phyloP scores from a whole-genome alignment of 2,888 invertebrate species.

The Antitype chi region DNA sequence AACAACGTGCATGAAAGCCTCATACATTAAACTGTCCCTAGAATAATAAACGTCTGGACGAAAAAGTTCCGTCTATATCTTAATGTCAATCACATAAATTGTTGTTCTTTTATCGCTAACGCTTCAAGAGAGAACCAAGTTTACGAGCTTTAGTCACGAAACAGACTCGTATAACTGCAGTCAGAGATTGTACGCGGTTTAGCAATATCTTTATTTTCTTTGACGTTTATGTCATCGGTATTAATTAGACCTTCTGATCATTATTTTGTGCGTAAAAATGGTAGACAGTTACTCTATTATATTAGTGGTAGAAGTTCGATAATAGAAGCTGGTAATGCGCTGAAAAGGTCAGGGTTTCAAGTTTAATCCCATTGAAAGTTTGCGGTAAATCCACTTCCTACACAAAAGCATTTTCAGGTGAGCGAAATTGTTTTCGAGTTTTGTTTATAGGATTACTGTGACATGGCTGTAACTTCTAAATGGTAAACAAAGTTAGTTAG shows the following conservation, averaged over 20 bases:
- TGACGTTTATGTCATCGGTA: not conserved
- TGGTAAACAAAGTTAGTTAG: not conserved
- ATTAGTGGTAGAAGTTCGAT: slow-evolving; percentile 38
- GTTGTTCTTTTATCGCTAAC: slow-evolving; percentile 41
- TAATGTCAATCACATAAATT: slow-evolving; percentile 49
- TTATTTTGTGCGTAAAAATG: not conserved
- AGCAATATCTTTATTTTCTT: slow-evolving; percentile 14
- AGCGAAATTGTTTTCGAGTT: slow-evolving; percentile 2
- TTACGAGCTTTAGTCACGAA: slow-evolving; percentile 51
- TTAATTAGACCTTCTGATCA: slow-evolving; percentile 18
- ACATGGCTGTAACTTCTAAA: not conserved
- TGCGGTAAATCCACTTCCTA: slow-evolving; percentile 42
- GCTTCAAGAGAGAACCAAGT: slow-evolving; percentile 18
- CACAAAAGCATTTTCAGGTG: slow-evolving; percentile 27
- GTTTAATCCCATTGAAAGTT: slow-evolving; percentile 35
- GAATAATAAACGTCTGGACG: slow-evolving; percentile 10
- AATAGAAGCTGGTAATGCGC: slow-evolving; percentile 9
- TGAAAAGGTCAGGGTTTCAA: slow-evolving; percentile 29
- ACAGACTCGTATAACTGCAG: slow-evolving; percentile 27
- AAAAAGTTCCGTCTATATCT: slow-evolving; percentile 31
- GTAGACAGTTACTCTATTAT: slow-evolving; percentile 10
- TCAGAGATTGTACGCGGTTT: slow-evolving; percentile 31
- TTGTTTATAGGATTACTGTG: not conserved
- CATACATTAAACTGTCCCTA: slow-evolving; percentile 15
- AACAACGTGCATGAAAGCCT: not conserved